Percentiles rank a stretch among this genome's conserved stretches.
Conservation (phyloP, 2,797 vertebrate species). For the Lacerta agilis region DNA sequence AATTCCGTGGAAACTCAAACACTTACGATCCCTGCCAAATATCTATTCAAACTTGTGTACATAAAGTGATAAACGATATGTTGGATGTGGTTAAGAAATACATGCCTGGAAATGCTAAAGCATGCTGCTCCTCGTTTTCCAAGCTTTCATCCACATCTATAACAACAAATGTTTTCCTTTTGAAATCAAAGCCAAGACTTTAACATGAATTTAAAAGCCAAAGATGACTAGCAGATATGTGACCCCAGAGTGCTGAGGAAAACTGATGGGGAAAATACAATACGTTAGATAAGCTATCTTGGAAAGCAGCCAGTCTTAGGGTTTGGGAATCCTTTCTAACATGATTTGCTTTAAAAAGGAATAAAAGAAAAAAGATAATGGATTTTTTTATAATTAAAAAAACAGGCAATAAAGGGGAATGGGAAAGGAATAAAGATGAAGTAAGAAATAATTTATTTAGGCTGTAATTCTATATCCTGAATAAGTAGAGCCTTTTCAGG, state of each 20-base stretch:
- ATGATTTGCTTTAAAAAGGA: not conserved
- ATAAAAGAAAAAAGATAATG: not conserved
- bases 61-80: not conserved
- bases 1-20: not conserved
- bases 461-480: not conserved
- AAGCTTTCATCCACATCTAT: not conserved
- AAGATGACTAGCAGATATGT: not conserved
- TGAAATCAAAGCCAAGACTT: slow-evolving; percentile 9
- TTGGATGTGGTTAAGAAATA: not conserved
- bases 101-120: not conserved
- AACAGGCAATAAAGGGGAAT: not conserved
- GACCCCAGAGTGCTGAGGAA: not conserved
- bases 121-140: not conserved
- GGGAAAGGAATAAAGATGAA: not conserved
- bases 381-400: not conserved
- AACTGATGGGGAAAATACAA: not conserved
- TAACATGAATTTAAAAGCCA: not conserved
- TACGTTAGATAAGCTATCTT: not conserved
- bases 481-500: too few species aligned
- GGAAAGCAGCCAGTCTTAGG: not conserved
- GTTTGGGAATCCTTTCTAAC: not conserved
- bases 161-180: not conserved
- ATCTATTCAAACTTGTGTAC: not conserved
- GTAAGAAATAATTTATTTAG: not conserved
- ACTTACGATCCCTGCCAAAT: not conserved